Base-by-base conservation (phyloP, 2,797 vertebrate species). In the Schizopygopsis pylzovi region DNA sequence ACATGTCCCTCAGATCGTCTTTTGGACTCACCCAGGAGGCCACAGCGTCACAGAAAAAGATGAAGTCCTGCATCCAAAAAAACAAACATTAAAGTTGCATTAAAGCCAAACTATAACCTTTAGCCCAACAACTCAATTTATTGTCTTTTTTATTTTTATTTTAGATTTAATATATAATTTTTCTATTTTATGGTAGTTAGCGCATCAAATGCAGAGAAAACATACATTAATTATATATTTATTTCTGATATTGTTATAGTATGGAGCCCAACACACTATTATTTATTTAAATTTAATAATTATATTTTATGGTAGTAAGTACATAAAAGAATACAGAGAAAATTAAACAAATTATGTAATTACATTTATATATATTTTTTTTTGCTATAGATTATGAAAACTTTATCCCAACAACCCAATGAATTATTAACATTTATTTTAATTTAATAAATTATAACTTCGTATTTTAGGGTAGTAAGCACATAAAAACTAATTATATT, bases 21-120 rank as follows among this genome's bases (percentile, higher is more conserved):
- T 98, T 98, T 1, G 98, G 98, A 91, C 90, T 98, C 83, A 99
- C 96, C 98, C 98, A 98, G 16, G 98, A 99, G 0, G 98, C 98
- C 84, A 99, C 98, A 6, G 98, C 98, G 0, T 99, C 98, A 72
- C 98, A 99, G 93, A 99, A 98, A 94, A 98, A 99, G 88, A 98
- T 98, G 88, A 98, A 98, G 89, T 98, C 98, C 98, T 98, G 90
- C 41, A 92, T 83, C 90, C 22, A 87, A 7, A 87, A 4, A 68
- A 12, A 87, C 3, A 41, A n/a, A n/a, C n/a, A n/a, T n/a, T n/a
- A n/a, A 4, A 2, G 1, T 6, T 13, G 63, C 13, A 61, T 71
- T 56, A 54, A 25, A 82, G 56, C 10, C 20, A 52, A 76, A 80
- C n/a, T 22, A 11, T 6, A 81, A 7, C 4, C 15, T 76, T 20